phyloP scores from a whole-genome alignment of 2,888 invertebrate genomes.

The Clostera curtula region DNA sequence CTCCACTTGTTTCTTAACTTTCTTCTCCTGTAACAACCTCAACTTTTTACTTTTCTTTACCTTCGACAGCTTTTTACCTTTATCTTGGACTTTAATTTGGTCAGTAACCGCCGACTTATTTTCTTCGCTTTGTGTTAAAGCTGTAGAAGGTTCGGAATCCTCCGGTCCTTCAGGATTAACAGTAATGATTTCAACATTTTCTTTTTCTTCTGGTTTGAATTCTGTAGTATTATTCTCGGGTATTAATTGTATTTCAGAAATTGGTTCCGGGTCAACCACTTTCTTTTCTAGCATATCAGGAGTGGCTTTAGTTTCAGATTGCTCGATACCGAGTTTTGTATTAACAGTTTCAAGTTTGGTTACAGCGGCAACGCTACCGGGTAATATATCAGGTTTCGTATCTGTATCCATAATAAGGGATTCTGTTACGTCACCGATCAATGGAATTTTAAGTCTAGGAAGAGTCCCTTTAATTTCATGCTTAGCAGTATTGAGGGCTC shows the following conservation, averaged over 20 bases:
- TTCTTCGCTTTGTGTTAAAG: constrained; percentile 5
- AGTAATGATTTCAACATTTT: constrained; percentile 13
- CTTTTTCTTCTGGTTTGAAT: constrained; percentile 8
- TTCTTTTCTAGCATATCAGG: too few species aligned
- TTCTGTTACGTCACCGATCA: too few species aligned
- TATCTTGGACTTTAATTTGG: constrained; percentile 11
- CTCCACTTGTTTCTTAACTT: constrained; percentile 52
- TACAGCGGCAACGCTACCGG: too few species aligned
- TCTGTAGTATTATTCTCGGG: constrained; percentile 1
- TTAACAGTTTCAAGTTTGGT: too few species aligned
- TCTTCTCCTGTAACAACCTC: constrained; percentile 25
- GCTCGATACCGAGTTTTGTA: too few species aligned
- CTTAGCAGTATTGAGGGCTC: constrained; percentile 26
- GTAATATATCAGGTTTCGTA: too few species aligned
- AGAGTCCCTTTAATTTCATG: constrained; percentile 16
- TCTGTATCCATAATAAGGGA: too few species aligned
- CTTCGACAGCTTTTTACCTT: constrained; percentile 34
- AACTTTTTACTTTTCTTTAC: constrained; percentile 35
- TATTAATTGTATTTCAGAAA: constrained; percentile 8
- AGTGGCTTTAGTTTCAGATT: too few species aligned
- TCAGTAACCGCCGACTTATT: not conserved
- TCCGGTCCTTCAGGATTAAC: constrained; percentile 13
- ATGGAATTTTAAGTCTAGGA: too few species aligned
- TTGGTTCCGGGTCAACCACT: too few species aligned
- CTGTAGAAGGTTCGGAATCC: not conserved